Evolutionary conservation across 2,888 invertebrate species (phyloP), one percentile per base, ranked within the genome.

Genomic region (Cerastoderma edule): DNA sequence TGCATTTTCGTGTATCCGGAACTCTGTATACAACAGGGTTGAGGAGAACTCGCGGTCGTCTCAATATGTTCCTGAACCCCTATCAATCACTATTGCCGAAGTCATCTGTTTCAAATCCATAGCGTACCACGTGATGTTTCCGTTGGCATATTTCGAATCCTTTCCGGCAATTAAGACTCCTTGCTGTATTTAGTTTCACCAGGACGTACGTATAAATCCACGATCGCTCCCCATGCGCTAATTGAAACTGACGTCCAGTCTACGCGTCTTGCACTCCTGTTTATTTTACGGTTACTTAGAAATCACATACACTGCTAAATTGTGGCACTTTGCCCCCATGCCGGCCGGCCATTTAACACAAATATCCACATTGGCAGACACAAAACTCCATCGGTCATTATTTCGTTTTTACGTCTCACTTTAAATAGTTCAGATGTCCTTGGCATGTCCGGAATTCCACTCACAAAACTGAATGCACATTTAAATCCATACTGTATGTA

Each of bases 231-330:
- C 22, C 24, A 27, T 33, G 24, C 39, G 39, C 39, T 60, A 60
- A 60, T 60, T 60, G 60, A 60, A 60, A 24, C 39, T 60, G 60
- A 60, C 60, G 60, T 60, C 60, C 60, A 60, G 60, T 39, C 60
- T 60, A 35, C 60, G 60, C 60, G 60, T 60, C 60, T 39, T 60
- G 60, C 60, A 60, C 60, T 60, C 39, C 60, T 60, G 60, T 60
- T 60, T 60, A 60, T 60, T 60, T 60, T 60, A 60, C 60, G 60
- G 60, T 60, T 60, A 60, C 60, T 60, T 60, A 39, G 60, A 60
- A 60, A 39, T n/a, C n/a, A 60, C 60, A 60, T 60, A 5, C 60
- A 32, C 60, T 39, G 35, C 32, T 33, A 32, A 60, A 60, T 22
- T 60, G 60, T 60, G 60, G 60, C 60, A 60, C 33, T 24, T 60